Evolutionary conservation across 2,797 vertebrate species (phyloP).

Genomic region (Coregonus sp.): DNA sequence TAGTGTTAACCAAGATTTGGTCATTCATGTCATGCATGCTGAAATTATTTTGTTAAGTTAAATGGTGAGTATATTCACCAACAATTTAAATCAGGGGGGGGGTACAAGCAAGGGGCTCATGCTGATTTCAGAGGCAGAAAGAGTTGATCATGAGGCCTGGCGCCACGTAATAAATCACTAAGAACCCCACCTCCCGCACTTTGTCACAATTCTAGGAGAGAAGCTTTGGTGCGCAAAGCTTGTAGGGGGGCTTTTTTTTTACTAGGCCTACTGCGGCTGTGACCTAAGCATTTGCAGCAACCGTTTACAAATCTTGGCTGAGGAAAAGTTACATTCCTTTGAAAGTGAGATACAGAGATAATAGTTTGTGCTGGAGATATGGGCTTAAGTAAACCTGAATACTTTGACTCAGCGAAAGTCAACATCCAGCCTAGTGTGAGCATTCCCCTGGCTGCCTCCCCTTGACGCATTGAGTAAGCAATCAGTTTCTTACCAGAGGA

Average conservation of each 20-base stretch:
- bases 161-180: conserved; percentile 48
- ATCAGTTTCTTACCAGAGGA: conserved; percentile 89
- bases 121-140: conserved; percentile 36
- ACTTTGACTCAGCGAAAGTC: neutral
- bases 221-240: conserved; percentile 20
- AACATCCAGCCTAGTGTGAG: neutral
- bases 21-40: conserved; percentile 28
- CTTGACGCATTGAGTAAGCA: conserved; percentile 62
- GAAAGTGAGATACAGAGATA: neutral
- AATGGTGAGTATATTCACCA: conserved; percentile 32
- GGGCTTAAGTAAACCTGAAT: conserved; percentile 23
- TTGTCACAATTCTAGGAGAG: neutral
- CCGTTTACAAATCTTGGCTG: conserved; percentile 7
- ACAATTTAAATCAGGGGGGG: neutral
- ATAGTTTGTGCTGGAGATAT: too few species aligned
- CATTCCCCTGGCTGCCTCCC: conserved; percentile 16
- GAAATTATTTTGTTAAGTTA: conserved; percentile 49
- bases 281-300: conserved; percentile 2
- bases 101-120: neutral
- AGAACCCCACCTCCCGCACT: neutral
- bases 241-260: conserved; percentile 52
- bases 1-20: conserved; percentile 28
- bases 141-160: conserved; percentile 48
- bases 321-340: neutral
- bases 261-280: neutral